A percentile compares a stretch with the other conserved stretches of the same genome.
Conservation (phyloP, 2,113 vertebrate genomes). For the Thalassarche chlororhynchos region DNA sequence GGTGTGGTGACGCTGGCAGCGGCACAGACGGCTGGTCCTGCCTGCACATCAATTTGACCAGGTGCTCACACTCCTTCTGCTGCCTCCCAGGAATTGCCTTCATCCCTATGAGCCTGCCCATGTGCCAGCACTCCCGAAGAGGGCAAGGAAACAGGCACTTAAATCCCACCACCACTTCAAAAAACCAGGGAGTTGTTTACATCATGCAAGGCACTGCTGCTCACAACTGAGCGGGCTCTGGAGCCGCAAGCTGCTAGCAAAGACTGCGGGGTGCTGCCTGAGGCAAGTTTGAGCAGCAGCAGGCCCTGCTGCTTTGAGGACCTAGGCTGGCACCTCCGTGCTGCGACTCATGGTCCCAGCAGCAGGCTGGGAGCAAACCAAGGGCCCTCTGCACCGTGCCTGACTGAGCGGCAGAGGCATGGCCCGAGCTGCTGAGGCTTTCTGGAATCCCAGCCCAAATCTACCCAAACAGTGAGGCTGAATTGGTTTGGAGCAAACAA, state of each 20-base stretch:
- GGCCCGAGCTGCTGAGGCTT: neutral
- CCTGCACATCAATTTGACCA: neutral
- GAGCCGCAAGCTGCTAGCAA: neutral
- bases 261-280: neutral
- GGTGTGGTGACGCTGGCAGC: neutral
- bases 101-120: accelerated
- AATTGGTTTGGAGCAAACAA: neutral
- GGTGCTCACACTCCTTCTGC: neutral
- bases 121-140: neutral
- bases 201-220: neutral
- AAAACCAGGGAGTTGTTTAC: neutral
- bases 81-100: neutral
- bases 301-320: neutral
- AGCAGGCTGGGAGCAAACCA: neutral
- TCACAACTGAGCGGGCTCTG: neutral
- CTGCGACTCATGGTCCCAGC: neutral
- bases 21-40: neutral
- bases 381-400: accelerated
- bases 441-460: neutral
- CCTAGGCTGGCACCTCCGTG: neutral
- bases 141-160: neutral
- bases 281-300: neutral
- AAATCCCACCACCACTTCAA: neutral
- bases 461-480: neutral
- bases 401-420: accelerated